Percentiles rank a stretch among this genome's conserved stretches.
Conservation (phyloP, 2,888 invertebrate species). For the Nomada ruficornis region DNA sequence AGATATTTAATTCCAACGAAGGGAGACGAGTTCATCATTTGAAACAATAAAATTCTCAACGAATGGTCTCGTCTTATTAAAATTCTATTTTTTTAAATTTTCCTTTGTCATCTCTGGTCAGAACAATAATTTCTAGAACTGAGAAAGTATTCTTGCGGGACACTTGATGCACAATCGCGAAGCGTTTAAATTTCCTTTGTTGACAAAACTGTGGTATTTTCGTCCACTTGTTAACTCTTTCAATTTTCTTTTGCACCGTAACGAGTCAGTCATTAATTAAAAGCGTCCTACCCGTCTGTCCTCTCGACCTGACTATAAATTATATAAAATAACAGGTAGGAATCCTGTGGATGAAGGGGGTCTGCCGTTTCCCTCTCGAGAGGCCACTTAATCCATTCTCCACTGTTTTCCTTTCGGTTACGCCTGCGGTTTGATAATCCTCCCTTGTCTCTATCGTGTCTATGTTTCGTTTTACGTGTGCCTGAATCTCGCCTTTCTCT, state of each 20-base stretch:
- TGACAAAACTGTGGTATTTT: not conserved
- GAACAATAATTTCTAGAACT: not conserved
- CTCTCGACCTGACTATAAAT: constrained; percentile 9
- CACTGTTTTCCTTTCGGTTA: not conserved
- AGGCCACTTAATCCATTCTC: constrained; percentile 8
- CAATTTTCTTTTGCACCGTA: not conserved
- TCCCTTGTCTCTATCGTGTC: not conserved
- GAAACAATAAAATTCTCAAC: not conserved
- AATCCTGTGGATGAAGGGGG: not conserved
- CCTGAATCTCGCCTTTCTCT: not conserved
- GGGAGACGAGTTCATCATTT: too few species aligned
- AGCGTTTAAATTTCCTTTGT: constrained; percentile 2
- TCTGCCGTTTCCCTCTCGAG: not conserved
- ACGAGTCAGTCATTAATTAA: constrained; percentile 32
- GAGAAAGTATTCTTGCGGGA: not conserved
- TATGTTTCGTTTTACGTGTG: not conserved
- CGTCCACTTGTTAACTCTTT: not conserved
- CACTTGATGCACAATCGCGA: not conserved
- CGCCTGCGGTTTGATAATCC: not conserved
- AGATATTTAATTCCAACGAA: too few species aligned
- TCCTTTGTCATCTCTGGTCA: too few species aligned
- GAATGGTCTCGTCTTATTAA: too few species aligned
- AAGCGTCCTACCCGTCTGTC: not conserved
- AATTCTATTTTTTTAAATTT: not conserved
- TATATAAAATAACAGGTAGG: constrained; percentile 27